These are phyloP conservation scores for Hormaphis cornu DNA, from an alignment of 1,140 invertebrate species.

Conservation along the genomic window DNA sequence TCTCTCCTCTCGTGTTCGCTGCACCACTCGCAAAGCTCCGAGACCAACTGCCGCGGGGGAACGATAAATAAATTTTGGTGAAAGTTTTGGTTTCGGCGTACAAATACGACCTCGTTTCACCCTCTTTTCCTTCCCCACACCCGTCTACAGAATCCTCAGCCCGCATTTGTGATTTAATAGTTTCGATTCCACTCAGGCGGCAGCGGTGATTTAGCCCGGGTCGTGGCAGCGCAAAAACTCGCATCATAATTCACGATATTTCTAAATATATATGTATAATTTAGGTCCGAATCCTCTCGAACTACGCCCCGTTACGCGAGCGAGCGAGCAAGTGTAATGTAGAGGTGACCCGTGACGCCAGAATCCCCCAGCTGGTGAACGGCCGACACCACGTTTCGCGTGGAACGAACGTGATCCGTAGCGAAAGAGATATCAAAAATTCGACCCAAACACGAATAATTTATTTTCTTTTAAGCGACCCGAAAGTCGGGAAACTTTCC, in stretches of 20 bases:
- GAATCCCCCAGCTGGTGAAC: not conserved
- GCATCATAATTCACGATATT: constrained; percentile 30
- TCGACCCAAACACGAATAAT: too few species aligned
- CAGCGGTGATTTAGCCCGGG: not conserved
- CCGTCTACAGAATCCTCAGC: constrained; percentile 5
- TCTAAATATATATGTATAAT: not conserved
- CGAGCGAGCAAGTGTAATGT: too few species aligned
- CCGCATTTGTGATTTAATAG: constrained; percentile 24
- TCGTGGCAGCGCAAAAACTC: not conserved
- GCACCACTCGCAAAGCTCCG: not conserved
- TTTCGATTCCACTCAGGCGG: not conserved
- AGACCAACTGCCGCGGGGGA: constrained; percentile 30
- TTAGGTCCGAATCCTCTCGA: not conserved
- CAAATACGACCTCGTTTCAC: not conserved
- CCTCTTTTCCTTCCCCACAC: not conserved
- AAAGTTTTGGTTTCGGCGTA: constrained; percentile 25
- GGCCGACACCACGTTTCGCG: too few species aligned
- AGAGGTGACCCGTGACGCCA: not conserved
- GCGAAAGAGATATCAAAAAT: too few species aligned
- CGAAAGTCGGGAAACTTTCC: too few species aligned
- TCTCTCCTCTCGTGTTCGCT: not conserved
- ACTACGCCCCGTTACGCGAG: not conserved
- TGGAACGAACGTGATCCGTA: too few species aligned
- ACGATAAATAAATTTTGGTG: constrained; percentile 29
- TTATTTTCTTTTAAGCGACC: too few species aligned